Percentiles rank a stretch among this genome's conserved stretches.
phyloP scores from a whole-genome alignment of 2,113 vertebrate species.

The Pyrgilauda ruficollis region DNA sequence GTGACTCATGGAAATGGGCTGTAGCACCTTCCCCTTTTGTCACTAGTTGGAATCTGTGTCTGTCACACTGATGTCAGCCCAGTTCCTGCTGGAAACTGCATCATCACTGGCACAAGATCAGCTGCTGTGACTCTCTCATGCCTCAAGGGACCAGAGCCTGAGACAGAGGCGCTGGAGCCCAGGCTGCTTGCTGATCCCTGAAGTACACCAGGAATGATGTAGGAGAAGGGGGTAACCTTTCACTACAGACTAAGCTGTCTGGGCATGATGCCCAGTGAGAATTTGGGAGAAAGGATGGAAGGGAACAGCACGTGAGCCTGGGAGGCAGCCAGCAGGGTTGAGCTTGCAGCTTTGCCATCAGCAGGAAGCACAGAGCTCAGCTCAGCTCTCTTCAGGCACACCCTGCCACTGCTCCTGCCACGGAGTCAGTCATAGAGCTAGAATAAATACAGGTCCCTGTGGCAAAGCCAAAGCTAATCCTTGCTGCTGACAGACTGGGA shows the following conservation, averaged over 20 bases:
- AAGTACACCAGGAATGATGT: background rate
- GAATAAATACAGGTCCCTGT: background rate
- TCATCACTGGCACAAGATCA: background rate
- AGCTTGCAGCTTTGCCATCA: background rate
- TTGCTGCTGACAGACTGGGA: background rate
- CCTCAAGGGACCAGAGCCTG: background rate
- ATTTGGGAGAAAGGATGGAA: background rate
- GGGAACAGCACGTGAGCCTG: background rate
- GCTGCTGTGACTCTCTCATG: background rate
- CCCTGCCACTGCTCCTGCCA: background rate
- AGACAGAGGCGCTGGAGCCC: accelerated
- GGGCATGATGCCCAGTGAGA: accelerated
- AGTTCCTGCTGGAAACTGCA: background rate
- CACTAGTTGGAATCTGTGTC: background rate
- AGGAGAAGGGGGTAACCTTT: background rate
- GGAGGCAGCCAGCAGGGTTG: accelerated
- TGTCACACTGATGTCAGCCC: background rate
- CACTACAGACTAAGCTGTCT: background rate
- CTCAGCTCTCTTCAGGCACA: background rate
- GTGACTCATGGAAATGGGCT: background rate
- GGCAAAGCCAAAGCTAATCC: background rate
- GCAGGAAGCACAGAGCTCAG: background rate
- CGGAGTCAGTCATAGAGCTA: background rate
- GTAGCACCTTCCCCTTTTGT: background rate
- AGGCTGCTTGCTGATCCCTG: background rate